phyloP scores from a whole-genome alignment of 2,888 invertebrate species.

The Drosophila neoperkinsi region DNA sequence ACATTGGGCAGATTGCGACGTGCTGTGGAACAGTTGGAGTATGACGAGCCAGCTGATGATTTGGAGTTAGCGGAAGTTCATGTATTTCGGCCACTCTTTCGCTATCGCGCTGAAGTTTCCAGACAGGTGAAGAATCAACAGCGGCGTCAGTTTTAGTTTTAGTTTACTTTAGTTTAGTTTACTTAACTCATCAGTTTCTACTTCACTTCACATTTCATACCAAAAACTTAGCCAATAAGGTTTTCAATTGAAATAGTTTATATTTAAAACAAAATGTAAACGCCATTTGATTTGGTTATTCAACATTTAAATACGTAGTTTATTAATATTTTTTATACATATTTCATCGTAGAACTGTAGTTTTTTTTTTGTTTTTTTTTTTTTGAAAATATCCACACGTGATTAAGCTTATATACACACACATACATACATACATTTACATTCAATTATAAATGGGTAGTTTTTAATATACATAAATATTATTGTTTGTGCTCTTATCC shows the following conservation, averaged over 20 bases:
- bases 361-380: background rate
- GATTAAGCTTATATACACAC: constrained; percentile 61
- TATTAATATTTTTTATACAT: constrained; percentile 43
- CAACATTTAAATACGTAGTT: constrained; percentile 68
- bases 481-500: constrained; percentile 53
- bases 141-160: constrained; percentile 42
- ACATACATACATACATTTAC: constrained; percentile 43
- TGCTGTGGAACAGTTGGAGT: constrained; percentile 55
- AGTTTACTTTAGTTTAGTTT: constrained; percentile 9
- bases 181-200: constrained; percentile 5
- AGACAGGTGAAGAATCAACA: constrained; percentile 60
- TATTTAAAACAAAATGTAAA: constrained; percentile 6
- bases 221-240: constrained; percentile 40
- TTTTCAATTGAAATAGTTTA: constrained; percentile 6
- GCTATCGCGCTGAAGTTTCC: constrained; percentile 80
- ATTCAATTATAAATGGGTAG: constrained; percentile 30
- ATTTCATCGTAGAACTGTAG: constrained; percentile 19
- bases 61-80: constrained; percentile 84
- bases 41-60: constrained; percentile 72
- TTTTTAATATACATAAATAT: constrained; percentile 45
- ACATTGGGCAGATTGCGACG: constrained; percentile 57
- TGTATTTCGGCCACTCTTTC: constrained; percentile 83
- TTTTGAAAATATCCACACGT: constrained; percentile 49
- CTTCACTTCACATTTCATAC: constrained; percentile 50
- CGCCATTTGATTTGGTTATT: constrained; percentile 42